These are phyloP conservation scores for Euproctis similis DNA, from an alignment of 2,888 invertebrate species.

Conservation along the genomic window DNA sequence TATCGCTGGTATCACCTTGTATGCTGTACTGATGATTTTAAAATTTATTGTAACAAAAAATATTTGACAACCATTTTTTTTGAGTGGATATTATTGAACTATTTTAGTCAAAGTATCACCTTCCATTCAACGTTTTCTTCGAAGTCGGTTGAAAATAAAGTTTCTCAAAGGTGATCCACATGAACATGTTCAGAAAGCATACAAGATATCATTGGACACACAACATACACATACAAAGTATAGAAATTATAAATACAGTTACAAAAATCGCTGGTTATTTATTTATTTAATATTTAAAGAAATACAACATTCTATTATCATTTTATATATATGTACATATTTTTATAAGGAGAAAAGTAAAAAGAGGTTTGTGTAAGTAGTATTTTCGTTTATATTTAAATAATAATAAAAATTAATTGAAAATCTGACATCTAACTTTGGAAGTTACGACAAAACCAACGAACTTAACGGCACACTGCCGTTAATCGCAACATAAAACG, in stretches of 20 bases:
- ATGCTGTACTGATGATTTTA: constrained; percentile 5
- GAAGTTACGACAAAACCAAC: constrained; percentile 15
- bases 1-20: constrained; percentile 1
- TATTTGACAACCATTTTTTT: no score
- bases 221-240: constrained; percentile 21
- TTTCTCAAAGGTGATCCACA: not conserved
- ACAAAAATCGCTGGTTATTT: constrained; percentile 19
- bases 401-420: no score
- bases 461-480: not conserved
- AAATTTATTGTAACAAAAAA: no score
- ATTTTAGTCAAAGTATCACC: no score
- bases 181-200: constrained; percentile 1
- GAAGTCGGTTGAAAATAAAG: no score
- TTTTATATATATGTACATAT: constrained; percentile 5
- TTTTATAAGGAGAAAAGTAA: no score
- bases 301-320: constrained; percentile 10
- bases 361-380: constrained; percentile 22
- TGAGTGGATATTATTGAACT: no score
- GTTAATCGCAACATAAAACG: not conserved
- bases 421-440: constrained; percentile 16
- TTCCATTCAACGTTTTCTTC: no score
- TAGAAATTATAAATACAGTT: constrained; percentile 27
- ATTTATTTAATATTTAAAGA: no score
- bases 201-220: constrained; percentile 1
- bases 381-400: constrained; percentile 2